These are phyloP conservation scores for Cataglyphis albicans DNA, from an alignment of 2,888 invertebrate species.

Conservation along the genomic window DNA sequence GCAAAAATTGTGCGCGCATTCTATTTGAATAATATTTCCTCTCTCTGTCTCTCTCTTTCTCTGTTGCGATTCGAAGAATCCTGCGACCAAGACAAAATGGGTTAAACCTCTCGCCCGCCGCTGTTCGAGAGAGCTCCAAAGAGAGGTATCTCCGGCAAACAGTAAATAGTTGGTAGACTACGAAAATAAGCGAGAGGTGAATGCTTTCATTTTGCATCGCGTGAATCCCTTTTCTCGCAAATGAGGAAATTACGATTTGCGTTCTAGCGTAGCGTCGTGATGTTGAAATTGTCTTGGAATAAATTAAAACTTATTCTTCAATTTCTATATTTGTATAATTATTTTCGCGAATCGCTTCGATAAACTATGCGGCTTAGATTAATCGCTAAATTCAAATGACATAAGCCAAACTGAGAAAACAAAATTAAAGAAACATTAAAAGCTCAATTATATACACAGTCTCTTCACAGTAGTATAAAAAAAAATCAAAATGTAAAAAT, in stretches of 20 bases:
- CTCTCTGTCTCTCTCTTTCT: background rate
- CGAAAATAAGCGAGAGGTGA: constrained; percentile 10
- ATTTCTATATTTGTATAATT: background rate
- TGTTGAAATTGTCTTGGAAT: constrained; percentile 24
- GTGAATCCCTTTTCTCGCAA: background rate
- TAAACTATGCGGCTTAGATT: background rate
- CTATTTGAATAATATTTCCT: constrained; percentile 66
- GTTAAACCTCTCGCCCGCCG: background rate
- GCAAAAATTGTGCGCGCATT: constrained; percentile 63
- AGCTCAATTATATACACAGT: background rate
- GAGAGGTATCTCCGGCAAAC: background rate
- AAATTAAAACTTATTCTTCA: constrained; percentile 6
- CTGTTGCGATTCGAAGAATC: background rate
- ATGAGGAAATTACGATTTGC: constrained; percentile 27
- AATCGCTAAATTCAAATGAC: background rate
- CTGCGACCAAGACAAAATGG: constrained; percentile 4
- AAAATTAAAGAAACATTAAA: background rate
- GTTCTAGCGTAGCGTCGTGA: background rate
- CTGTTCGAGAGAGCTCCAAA: background rate
- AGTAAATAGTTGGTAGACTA: constrained; percentile 10
- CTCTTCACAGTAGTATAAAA: background rate
- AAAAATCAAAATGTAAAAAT: background rate
- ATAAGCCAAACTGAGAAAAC: background rate
- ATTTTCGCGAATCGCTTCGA: constrained; percentile 4
- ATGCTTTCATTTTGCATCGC: constrained; percentile 34